Evolutionary conservation across 2,888 invertebrate species (phyloP).

Genomic region (Dryadula phaetusa): DNA sequence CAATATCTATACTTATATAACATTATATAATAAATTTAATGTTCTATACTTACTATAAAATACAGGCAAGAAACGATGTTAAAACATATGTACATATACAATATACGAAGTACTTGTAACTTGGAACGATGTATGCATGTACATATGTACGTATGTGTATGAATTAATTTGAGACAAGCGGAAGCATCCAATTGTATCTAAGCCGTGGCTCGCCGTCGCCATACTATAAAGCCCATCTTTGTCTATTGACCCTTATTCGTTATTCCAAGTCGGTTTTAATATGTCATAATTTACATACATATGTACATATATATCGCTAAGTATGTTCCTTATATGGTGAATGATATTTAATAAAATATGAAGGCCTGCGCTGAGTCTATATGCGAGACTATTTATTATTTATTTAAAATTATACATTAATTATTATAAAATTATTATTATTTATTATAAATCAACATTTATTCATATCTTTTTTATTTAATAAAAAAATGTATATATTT

Average conservation of each 20-base stretch:
- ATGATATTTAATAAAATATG: no score
- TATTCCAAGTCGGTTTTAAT: slow-evolving; percentile 38
- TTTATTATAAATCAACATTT: no score
- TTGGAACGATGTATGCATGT: slow-evolving; percentile 49
- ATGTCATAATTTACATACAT: slow-evolving; percentile 32
- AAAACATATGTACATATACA: slow-evolving; percentile 1
- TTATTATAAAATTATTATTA: no score
- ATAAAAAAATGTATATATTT: no score
- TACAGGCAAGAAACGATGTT: background rate
- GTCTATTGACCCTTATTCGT: slow-evolving; percentile 53
- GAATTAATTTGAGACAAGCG: slow-evolving; percentile 69
- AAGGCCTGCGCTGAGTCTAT: background rate
- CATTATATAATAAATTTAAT: no score
- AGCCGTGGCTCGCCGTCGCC: slow-evolving; percentile 52
- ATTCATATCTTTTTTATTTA: no score
- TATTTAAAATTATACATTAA: no score
- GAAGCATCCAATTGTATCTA: slow-evolving; percentile 75
- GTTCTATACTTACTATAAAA: background rate
- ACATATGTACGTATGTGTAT: slow-evolving; percentile 52
- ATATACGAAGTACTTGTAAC: slow-evolving; percentile 10
- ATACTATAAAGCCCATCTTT: slow-evolving; percentile 53
- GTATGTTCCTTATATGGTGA: slow-evolving; percentile 3
- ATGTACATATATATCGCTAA: background rate
- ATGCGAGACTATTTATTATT: no score
- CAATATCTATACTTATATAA: no score